A percentile compares a stretch with the other conserved stretches of the same genome.
phyloP scores from a whole-genome alignment of 2,113 vertebrate species.

The Lycaon pictus region DNA sequence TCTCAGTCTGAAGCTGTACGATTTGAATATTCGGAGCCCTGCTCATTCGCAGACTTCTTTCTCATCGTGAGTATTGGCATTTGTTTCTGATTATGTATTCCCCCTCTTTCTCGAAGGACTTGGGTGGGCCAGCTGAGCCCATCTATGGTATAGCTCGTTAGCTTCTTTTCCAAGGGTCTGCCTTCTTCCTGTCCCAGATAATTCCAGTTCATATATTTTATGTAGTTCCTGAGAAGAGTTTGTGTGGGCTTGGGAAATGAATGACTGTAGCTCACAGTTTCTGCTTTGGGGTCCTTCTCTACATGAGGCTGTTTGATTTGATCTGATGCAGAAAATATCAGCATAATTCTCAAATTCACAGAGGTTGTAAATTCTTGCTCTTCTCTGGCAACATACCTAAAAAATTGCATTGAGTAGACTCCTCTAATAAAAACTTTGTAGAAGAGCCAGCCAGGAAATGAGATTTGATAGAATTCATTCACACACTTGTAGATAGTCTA shows the following conservation, averaged over 20 bases:
- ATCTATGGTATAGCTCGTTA: not conserved
- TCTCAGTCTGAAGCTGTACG: constrained; percentile 62
- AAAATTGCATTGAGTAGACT: not conserved
- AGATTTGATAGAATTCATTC: constrained; percentile 60
- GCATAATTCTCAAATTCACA: not conserved
- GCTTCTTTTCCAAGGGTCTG: constrained; percentile 40
- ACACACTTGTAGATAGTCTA: constrained; percentile 56
- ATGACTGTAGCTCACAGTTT: not conserved
- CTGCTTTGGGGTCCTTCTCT: constrained; percentile 27
- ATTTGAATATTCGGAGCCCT: constrained; percentile 65
- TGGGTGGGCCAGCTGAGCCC: not conserved
- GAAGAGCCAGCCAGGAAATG: not conserved
- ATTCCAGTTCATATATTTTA: constrained; percentile 45
- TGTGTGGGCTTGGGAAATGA: not conserved
- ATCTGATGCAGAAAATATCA: constrained; percentile 48
- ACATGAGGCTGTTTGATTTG: not conserved
- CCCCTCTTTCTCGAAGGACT: constrained; percentile 43
- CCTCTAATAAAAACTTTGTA: not conserved
- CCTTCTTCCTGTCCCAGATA: constrained; percentile 41
- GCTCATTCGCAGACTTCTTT: constrained; percentile 67
- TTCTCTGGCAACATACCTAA: not conserved
- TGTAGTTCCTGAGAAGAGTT: constrained; percentile 43
- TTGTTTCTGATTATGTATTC: constrained; percentile 69
- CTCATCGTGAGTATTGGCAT: constrained; percentile 78
- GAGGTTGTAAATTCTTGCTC: not conserved